phyloP scores from a whole-genome alignment of 2,797 vertebrate species.

The Heteromormyrus szaboi region DNA sequence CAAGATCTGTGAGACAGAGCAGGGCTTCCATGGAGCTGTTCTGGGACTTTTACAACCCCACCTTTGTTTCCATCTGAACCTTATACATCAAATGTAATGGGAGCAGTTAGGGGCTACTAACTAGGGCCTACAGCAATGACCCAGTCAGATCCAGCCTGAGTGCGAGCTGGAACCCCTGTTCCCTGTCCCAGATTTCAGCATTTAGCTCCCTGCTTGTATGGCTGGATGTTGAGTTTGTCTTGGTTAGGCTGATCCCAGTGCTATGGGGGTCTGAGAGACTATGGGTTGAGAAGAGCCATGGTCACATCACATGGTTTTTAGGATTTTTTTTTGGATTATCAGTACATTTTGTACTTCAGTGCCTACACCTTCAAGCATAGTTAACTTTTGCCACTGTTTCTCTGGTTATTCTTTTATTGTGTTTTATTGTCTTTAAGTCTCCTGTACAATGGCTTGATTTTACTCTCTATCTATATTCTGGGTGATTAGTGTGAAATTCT shows the following conservation, averaged over 20 bases:
- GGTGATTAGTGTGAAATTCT: background rate
- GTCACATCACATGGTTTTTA: background rate
- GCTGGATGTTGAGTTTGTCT: background rate
- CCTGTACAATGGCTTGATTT: background rate
- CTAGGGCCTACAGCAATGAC: slow-evolving; percentile 19
- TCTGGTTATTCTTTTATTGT: background rate
- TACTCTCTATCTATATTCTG: background rate
- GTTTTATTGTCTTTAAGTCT: background rate
- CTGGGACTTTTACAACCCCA: background rate
- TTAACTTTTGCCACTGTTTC: background rate
- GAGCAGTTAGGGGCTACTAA: slow-evolving; percentile 26
- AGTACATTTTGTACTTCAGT: background rate
- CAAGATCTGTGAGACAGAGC: background rate
- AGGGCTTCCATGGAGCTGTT: background rate
- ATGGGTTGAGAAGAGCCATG: background rate
- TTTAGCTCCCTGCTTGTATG: background rate
- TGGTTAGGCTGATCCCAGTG: background rate
- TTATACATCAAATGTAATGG: background rate
- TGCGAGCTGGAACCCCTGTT: background rate
- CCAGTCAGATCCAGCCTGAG: slow-evolving; percentile 9
- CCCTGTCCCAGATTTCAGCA: slow-evolving; percentile 25
- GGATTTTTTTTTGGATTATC: background rate
- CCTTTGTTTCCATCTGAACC: background rate
- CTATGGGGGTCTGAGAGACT: background rate
- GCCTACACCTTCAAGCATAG: background rate